Evolutionary conservation across 2,113 vertebrate species (phyloP), one percentile per base, ranked within the genome.

Genomic region (Atractosteus spatula): DNA sequence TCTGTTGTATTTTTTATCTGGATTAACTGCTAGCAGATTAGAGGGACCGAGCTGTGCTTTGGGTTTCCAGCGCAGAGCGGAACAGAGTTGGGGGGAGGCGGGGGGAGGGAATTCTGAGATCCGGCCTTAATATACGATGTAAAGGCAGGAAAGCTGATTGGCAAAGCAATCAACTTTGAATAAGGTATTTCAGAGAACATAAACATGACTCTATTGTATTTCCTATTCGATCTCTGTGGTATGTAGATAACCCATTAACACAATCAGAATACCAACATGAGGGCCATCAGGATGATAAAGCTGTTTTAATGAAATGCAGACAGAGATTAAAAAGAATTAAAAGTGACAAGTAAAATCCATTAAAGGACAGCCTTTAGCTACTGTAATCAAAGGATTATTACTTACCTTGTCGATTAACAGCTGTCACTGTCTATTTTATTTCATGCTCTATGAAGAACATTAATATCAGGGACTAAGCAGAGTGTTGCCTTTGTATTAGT

Each of bases 301-400:
- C 69, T 3, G 0, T 74, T 80, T 74, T 84, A 88, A 89, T 90
- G 78, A 90, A 92, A 90, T 79, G 69, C 74, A 89, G 87, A 87
- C 77, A 84, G 82, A 89, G 84, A 90, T 87, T 84, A 83, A 84
- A 77, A 86, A 83, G 83, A 91, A 92, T 92, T 87, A 89, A 88
- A 88, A 85, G 79, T 88, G 86, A 89, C 88, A 90, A 86, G 83
- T 77, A 75, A 84, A 89, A 88, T 84, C 80, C 80, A 87, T 87
- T 84, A 88, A 82, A 88, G 78, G 82, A 79, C 68, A 86, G 85
- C 73, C 77, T 81, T 85, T 86, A 86, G 87, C 87, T 87, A 86
- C 85, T 84, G 79, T 86, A 89, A 91, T 90, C 88, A 91, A 84
- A 87, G 82, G 83, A 82, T 76, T 77, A 88, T 89, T 88, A 85